Base-by-base conservation (phyloP, 2,888 invertebrate species). In the Epinotia demarniana region DNA sequence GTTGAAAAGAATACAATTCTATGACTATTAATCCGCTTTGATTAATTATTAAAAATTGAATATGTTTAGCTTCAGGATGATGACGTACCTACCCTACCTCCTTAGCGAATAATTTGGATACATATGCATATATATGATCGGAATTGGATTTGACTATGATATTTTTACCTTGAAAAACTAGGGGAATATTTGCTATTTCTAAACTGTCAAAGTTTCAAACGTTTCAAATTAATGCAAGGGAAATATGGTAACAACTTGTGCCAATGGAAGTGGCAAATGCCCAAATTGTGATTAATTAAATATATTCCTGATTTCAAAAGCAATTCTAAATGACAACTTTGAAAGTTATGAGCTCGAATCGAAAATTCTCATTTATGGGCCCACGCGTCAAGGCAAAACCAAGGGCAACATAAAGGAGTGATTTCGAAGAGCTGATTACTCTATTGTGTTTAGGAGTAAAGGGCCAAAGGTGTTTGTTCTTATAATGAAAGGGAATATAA, bases 281-380 rank as follows among this genome's bases (percentile, higher is more conserved):
- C 8, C n/a, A 4, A 9, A 33, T n/a, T 16, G 33, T 61, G 27
- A 33, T 60, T 16, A 60, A 5, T 33, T 27, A 61, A 61, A n/a
- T 3, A 9, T 61, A 60, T 27, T 58, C 58, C 23, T 13, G 1
- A 60, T 27, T 60, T n/a, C 61, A 27, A 61, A 61, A 61, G 33
- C n/a, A 60, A 64, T 66, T 66, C 27, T 27, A 53, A 66, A 66
- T n/a, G 61, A 33, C n/a, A 66, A 66, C 66, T n/a, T 53, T 27
- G 27, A 27, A 66, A 53, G n/a, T 53, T n/a, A 53, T 8, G 16
- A 53, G 8, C 11, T 43, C 18, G 33, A 66, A 55, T 66, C 53
- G 27, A 33, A 66, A 53, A 53, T n/a, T 18, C 33, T n/a, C 53
- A 53, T 11, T n/a, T 53, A 27, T 27, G n/a, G 16, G 27, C 33